These are phyloP conservation scores for Corynorhinus townsendii DNA, from an alignment of 2,113 vertebrate species.

Conservation along the genomic window DNA sequence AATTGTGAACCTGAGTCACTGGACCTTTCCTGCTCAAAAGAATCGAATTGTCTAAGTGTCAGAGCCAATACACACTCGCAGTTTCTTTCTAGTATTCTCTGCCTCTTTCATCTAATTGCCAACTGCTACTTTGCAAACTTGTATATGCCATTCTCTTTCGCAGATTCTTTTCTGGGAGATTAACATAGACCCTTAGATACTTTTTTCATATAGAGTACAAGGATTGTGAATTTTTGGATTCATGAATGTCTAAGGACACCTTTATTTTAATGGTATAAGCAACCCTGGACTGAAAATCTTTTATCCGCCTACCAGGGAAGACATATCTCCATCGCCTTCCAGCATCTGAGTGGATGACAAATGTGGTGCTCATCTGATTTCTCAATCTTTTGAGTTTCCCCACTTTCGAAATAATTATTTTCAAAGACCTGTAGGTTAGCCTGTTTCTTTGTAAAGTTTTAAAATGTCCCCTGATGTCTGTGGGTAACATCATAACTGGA, in stretches of 20 bases:
- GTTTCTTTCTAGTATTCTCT: not conserved
- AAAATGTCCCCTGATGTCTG: not conserved
- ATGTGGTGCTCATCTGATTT: not conserved
- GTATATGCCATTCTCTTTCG: not conserved
- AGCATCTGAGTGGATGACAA: not conserved
- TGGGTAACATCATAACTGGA: no score
- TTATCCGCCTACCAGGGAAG: not conserved
- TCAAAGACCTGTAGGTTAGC: not conserved
- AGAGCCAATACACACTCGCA: no score
- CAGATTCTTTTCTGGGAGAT: not conserved
- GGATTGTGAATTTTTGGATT: not conserved
- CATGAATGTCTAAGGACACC: not conserved
- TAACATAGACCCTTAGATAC: not conserved
- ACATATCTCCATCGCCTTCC: not conserved
- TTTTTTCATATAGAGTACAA: not conserved
- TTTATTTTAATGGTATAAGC: not conserved
- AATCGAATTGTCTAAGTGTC: not conserved
- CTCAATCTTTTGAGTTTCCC: not conserved
- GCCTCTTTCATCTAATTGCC: not conserved
- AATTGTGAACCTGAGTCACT: rapidly evolving
- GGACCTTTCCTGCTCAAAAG: rapidly evolving
- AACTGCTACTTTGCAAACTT: not conserved
- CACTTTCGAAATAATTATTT: not conserved
- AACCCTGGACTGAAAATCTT: not conserved
- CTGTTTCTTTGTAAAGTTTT: not conserved